phyloP scores from a whole-genome alignment of 2,888 invertebrate genomes.

The Heliconius charithonia region DNA sequence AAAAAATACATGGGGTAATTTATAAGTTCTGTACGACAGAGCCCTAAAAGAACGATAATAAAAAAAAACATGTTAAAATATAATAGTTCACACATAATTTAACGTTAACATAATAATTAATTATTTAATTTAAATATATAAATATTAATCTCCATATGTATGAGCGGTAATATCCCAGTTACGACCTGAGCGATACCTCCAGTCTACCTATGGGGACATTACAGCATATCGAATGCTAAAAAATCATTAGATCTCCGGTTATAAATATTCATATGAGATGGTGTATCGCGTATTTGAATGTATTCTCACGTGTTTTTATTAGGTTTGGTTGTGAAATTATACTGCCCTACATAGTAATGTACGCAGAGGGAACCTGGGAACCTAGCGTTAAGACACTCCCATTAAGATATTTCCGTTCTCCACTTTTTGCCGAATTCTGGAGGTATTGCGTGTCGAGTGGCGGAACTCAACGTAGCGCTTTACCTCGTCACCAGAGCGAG shows the following conservation, averaged over 20 bases:
- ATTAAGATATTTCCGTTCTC: background rate
- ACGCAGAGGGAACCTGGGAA: background rate
- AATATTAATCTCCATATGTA: slow-evolving; percentile 15
- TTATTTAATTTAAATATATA: slow-evolving; percentile 25
- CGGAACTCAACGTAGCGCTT: background rate
- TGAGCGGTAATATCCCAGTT: background rate
- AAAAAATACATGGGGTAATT: too few relatives aligned
- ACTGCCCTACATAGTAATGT: too few relatives aligned
- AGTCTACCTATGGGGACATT: background rate
- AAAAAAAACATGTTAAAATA: too few relatives aligned
- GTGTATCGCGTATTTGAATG: slow-evolving; percentile 32
- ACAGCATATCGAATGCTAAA: slow-evolving; percentile 10
- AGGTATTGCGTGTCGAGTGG: background rate
- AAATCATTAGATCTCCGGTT: background rate
- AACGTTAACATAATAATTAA: slow-evolving; percentile 11
- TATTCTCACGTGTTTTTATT: slow-evolving; percentile 44
- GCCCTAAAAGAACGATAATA: background rate
- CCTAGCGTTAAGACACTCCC: background rate
- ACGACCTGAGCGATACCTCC: background rate
- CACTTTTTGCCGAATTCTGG: background rate
- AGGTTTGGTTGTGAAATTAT: background rate
- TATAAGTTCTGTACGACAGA: background rate
- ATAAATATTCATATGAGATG: slow-evolving; percentile 34
- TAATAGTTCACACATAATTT: too few relatives aligned
- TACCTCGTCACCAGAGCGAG: too few relatives aligned